Base-by-base conservation (phyloP, 2,888 invertebrate genomes). In the Bombyx huttoni region DNA sequence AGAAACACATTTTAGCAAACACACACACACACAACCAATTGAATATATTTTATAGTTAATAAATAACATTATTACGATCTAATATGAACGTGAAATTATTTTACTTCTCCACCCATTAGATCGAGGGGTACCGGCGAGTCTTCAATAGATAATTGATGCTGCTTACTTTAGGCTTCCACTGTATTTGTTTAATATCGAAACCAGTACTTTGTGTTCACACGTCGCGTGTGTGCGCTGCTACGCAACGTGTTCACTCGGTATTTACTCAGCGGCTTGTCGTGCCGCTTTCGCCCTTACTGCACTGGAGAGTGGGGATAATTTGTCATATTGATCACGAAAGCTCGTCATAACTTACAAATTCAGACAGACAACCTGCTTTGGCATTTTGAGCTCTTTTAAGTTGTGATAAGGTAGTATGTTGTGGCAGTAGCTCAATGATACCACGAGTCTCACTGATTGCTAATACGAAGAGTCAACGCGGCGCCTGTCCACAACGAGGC, bases 391-490 rank as follows among this genome's bases (percentile, higher is more conserved):
- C 40, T 40, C 5, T 40, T 8, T 40, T 3, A 10, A 1, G 9
- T 10, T 8, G 40, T 40, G 40, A 40, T 40, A 40, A 40, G 40
- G 40, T 40, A 3, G 40, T 40, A 7, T 40, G 9, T 8, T 40
- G 40, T 40, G 12, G 40, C 40, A 40, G 40, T 3, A 40, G 40
- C 7, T 3, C 40, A 12, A 8, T 40, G 40, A 12, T 7, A 7
- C 7, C 40, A 7, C 40, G 40, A 40, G 48, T 12, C 24, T 12
- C 13, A 49, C 52, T 57, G 54, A 54, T 56, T 56, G 56, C 56
- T 58, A 57, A 58, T 52, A 51, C 48, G 56, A 13, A 46, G 34
- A 51, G 52, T 53, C 47, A 55, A 47, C 48, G 51, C 34, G 45
- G 24, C 51, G 47, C 46, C 35, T 24, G 24, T 24, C 24, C 24